Percentiles rank a stretch among this genome's conserved stretches.
Conservation (phyloP, 1,140 invertebrate species). For the Drosophila virilis region DNA sequence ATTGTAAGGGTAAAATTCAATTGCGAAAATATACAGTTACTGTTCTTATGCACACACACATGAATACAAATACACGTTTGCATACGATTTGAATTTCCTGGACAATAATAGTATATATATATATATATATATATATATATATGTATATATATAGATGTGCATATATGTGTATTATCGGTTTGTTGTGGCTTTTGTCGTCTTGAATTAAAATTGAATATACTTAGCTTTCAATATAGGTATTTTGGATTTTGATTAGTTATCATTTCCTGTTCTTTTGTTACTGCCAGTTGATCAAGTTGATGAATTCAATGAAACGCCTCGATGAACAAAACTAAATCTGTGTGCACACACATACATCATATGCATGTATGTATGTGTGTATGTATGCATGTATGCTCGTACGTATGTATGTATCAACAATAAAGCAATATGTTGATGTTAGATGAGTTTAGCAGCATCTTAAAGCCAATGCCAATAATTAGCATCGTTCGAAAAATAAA, state of each 20-base stretch:
- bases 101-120: slow-evolving; percentile 57
- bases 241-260: slow-evolving; percentile 70
- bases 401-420: slow-evolving; percentile 1
- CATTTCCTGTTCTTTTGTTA: slow-evolving; percentile 45
- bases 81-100: slow-evolving; percentile 50
- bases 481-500: slow-evolving; percentile 24
- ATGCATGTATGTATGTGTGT: no score
- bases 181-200: slow-evolving; percentile 21
- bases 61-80: slow-evolving; percentile 57
- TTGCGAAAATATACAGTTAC: slow-evolving; percentile 80
- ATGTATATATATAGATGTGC: slow-evolving; percentile 18
- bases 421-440: slow-evolving; percentile 15
- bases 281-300: slow-evolving; percentile 16
- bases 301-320: neutral
- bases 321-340: slow-evolving; percentile 5
- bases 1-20: slow-evolving; percentile 80
- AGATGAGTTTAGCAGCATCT: slow-evolving; percentile 9
- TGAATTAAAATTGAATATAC: slow-evolving; percentile 49
- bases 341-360: neutral
- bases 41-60: slow-evolving; percentile 53
- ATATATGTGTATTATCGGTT: slow-evolving; percentile 37
- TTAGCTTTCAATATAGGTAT: slow-evolving; percentile 61
- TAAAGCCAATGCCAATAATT: slow-evolving; percentile 20
- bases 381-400: neutral
- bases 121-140: no score